Conservation (phyloP, 1,140 invertebrate species). For the Teleopsis dalmanni region DNA sequence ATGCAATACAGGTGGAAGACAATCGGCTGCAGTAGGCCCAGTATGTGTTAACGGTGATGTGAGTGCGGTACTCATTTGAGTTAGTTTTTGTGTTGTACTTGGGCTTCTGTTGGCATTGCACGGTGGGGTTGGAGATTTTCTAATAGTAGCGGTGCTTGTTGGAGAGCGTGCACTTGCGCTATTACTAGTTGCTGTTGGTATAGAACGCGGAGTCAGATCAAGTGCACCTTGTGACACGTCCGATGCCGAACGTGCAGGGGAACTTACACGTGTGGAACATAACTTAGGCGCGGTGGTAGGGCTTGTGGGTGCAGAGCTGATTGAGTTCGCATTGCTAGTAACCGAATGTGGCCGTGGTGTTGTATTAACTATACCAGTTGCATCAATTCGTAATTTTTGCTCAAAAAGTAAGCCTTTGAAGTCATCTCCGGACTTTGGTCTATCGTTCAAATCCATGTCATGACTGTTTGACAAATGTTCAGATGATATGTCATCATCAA, state of each 20-base stretch:
- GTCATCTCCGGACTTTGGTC: constrained; percentile 33
- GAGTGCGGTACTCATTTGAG: constrained; percentile 14
- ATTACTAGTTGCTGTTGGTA: constrained; percentile 1
- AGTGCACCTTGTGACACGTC: constrained; percentile 52
- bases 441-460: constrained; percentile 19
- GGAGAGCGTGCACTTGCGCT: constrained; percentile 16
- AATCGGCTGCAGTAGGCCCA: constrained; percentile 26
- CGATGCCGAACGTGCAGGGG: constrained; percentile 43
- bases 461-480: constrained; percentile 33
- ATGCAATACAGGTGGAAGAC: constrained; percentile 32
- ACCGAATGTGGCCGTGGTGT: constrained; percentile 23
- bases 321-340: constrained; percentile 30
- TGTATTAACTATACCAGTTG: constrained; percentile 27
- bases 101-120: constrained; percentile 2
- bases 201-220: constrained; percentile 51
- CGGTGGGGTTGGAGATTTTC: constrained; percentile 9
- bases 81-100: neutral
- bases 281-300: constrained; percentile 18
- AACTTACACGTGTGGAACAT: constrained; percentile 20
- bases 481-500: constrained; percentile 35
- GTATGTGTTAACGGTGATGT: constrained; percentile 23
- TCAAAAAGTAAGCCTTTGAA: constrained; percentile 39
- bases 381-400: constrained; percentile 37
- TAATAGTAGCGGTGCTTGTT: neutral
- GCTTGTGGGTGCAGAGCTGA: constrained; percentile 27